These are phyloP conservation scores for Muraenolepis orangiensis DNA, from an alignment of 2,797 vertebrate species.

Conservation along the genomic window DNA sequence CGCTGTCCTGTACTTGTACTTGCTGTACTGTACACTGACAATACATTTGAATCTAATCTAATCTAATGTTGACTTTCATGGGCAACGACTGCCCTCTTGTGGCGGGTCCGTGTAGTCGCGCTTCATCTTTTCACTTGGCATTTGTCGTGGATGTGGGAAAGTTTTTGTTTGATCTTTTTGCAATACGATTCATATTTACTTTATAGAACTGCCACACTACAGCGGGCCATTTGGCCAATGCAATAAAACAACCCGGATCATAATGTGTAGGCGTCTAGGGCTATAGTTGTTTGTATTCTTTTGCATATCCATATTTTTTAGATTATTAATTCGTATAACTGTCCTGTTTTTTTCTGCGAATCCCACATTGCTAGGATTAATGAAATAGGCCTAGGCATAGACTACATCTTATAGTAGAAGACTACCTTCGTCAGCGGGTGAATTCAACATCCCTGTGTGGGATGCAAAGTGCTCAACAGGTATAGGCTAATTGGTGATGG, in stretches of 20 bases:
- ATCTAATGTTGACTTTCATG: not conserved
- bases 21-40: no score
- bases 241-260: not conserved
- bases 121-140: not conserved
- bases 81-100: not conserved
- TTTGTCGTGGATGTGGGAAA: not conserved
- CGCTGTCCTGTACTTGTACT: no score
- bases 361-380: no score
- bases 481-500: no score
- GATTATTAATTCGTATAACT: not conserved
- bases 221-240: not conserved
- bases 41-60: no score
- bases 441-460: no score
- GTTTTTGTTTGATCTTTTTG: not conserved
- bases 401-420: no score
- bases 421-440: no score
- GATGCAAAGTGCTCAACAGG: no score
- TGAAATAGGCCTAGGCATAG: no score
- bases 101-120: not conserved
- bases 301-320: not conserved
- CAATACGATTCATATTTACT: not conserved
- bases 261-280: not conserved
- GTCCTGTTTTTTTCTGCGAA: no score
- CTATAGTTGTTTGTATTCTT: not conserved
- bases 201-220: not conserved